phyloP scores from a whole-genome alignment of 37 sponge, comb jelly and placozoan species.

The Halisarca cf. caerulea region DNA sequence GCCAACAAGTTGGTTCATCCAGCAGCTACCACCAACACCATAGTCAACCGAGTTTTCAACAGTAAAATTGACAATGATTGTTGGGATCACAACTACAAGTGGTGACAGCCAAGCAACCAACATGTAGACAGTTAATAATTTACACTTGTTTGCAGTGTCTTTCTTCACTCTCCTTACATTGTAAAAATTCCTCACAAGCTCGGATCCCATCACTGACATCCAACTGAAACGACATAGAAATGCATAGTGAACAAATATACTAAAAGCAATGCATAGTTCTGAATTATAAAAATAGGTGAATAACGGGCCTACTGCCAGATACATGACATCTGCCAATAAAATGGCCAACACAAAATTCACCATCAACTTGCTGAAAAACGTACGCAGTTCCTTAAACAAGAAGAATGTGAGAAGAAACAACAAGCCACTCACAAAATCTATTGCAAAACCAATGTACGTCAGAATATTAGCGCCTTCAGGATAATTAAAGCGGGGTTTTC shows the following conservation, averaged over 20 bases:
- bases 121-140: slow-evolving; percentile 4
- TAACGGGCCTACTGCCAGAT: slow-evolving; percentile 7
- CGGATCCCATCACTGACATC: slow-evolving; percentile 41
- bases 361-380: slow-evolving; percentile 40
- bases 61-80: slow-evolving; percentile 45
- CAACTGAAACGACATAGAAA: slow-evolving; percentile 51
- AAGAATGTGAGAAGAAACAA: slow-evolving; percentile 48
- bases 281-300: neutral
- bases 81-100: neutral
- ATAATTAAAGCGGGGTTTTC: neutral
- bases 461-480: neutral
- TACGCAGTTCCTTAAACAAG: slow-evolving; percentile 50
- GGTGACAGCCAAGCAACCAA: slow-evolving; percentile 56
- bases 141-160: neutral
- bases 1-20: slow-evolving; percentile 46
- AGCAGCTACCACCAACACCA: slow-evolving; percentile 38
- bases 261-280: slow-evolving; percentile 16
- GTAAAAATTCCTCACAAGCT: neutral
- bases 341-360: slow-evolving; percentile 46
- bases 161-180: neutral
- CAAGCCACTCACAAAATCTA: slow-evolving; percentile 42
- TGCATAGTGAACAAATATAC: slow-evolving; percentile 41
- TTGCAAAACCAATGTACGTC: slow-evolving; percentile 54
- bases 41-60: slow-evolving; percentile 26
- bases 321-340: slow-evolving; percentile 27